Evolutionary conservation across 2,797 vertebrate genomes (phyloP).

Genomic region (Mus spretus): DNA sequence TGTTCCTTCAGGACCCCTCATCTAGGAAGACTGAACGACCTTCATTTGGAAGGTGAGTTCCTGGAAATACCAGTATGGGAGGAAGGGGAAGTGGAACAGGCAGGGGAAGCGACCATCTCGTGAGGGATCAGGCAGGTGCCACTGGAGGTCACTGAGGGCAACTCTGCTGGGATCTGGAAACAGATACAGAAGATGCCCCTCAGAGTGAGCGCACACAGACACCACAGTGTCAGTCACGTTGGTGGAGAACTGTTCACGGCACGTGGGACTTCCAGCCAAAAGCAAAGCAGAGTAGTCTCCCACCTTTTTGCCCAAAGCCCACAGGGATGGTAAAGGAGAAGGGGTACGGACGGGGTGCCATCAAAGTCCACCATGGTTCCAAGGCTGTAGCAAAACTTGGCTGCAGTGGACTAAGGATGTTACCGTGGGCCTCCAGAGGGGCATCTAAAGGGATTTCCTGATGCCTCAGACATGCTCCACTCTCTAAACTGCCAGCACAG

Average conservation of each 20-base stretch:
- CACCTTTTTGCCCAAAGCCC: background rate
- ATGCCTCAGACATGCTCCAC: background rate
- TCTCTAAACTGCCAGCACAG: constrained; percentile 31
- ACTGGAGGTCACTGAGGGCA: background rate
- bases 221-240: background rate
- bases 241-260: background rate
- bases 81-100: background rate
- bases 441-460: constrained; percentile 1
- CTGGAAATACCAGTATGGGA: background rate
- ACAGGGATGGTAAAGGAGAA: background rate
- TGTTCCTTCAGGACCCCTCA: background rate
- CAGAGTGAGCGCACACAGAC: background rate
- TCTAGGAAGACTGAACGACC: background rate
- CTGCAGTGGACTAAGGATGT: background rate
- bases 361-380: background rate
- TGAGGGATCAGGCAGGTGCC: background rate
- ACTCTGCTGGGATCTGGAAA: background rate
- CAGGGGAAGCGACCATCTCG: background rate
- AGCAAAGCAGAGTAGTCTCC: background rate
- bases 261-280: background rate
- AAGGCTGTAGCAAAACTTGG: background rate
- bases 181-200: background rate
- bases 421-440: background rate
- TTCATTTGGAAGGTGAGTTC: background rate
- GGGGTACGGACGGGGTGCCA: background rate